These are phyloP conservation scores for Amphibalanus amphitrite DNA, from an alignment of 1,140 invertebrate genomes.

Conservation along the genomic window DNA sequence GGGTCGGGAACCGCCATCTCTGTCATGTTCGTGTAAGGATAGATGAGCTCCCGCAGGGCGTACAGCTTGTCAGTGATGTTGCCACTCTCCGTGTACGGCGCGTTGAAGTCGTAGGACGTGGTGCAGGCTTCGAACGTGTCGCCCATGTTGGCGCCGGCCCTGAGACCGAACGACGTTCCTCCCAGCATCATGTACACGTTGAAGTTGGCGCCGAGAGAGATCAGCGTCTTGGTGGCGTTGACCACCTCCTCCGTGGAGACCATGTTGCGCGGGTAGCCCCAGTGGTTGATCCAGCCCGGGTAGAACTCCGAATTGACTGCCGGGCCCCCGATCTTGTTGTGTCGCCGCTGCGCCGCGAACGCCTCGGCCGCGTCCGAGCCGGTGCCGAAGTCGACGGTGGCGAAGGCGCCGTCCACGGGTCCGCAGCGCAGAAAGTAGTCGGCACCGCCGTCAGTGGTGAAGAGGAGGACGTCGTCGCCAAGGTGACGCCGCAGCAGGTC, in stretches of 20 bases:
- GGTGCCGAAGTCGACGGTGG: slow-evolving; percentile 30
- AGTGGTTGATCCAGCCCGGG: slow-evolving; percentile 25
- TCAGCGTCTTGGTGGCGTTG: not conserved
- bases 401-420: slow-evolving; percentile 39
- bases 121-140: slow-evolving; percentile 35
- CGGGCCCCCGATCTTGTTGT: slow-evolving; percentile 21
- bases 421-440: slow-evolving; percentile 38
- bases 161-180: slow-evolving; percentile 54
- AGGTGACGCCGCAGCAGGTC: slow-evolving; percentile 43
- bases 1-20: not conserved
- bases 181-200: slow-evolving; percentile 36
- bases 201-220: slow-evolving; percentile 6
- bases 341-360: slow-evolving; percentile 19
- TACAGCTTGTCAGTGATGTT: slow-evolving; percentile 40
- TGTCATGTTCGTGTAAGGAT: no score
- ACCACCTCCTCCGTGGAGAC: slow-evolving; percentile 12
- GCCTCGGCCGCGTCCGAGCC: slow-evolving; percentile 11
- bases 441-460: slow-evolving; percentile 54
- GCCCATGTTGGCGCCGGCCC: slow-evolving; percentile 30
- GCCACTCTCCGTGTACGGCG: slow-evolving; percentile 61
- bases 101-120: slow-evolving; percentile 76
- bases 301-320: slow-evolving; percentile 27
- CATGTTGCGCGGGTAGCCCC: slow-evolving; percentile 20
- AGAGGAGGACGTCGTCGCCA: slow-evolving; percentile 48
- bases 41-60: slow-evolving; percentile 21